Base-by-base conservation (phyloP, 1,140 invertebrate species). In the Bombus vancouverensis region DNA sequence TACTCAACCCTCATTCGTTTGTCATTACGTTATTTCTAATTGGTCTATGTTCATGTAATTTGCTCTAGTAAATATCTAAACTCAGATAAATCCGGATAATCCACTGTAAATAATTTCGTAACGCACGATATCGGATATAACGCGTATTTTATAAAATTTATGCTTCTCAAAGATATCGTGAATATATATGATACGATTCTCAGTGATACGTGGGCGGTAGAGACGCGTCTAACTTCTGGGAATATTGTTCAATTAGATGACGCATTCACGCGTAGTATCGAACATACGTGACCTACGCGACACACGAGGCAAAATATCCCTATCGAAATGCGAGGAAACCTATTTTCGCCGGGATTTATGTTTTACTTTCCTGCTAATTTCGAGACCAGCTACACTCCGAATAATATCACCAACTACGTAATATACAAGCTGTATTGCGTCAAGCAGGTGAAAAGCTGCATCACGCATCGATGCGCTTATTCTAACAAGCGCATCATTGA, bases 211-310 rank as follows among this genome's bases (percentile, higher is more conserved):
- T 44, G 13, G 39, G 42, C 28, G 13, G 25, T 10, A 8, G 0
- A 28, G 4, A 39, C 8, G 37, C 32, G 53, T 28, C 3, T 57
- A 34, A 42, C 15, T 42, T 66, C 65, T 62, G 34, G 44, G 10
- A 28, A 13, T 22, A 68, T 79, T n/a, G 53, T 34, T 79, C 42
- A 68, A 79, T 79, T 79, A 79, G n/a, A 32, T 6, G 62, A 47
- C 39, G 10, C n/a, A 25, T 79, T 68, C 62, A 28, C 59, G n/a
- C 59, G 44, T 75, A 34, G 22, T 22, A 53, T 53, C 44, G 47
- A 53, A 53, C 5, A 8, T 3, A 18, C 25, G 66, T 9, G 15
- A 39, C 37, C 13, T 12, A 34, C 53, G 6, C 22, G 74, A 39
- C 34, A 32, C 1, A 57, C 32, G 5, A 25, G 25, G 9, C 10